Percentiles rank a stretch among this genome's conserved stretches.
Evolutionary conservation across 2,113 vertebrate genomes (phyloP).

Genomic region (Poeciliopsis occidentalis): DNA sequence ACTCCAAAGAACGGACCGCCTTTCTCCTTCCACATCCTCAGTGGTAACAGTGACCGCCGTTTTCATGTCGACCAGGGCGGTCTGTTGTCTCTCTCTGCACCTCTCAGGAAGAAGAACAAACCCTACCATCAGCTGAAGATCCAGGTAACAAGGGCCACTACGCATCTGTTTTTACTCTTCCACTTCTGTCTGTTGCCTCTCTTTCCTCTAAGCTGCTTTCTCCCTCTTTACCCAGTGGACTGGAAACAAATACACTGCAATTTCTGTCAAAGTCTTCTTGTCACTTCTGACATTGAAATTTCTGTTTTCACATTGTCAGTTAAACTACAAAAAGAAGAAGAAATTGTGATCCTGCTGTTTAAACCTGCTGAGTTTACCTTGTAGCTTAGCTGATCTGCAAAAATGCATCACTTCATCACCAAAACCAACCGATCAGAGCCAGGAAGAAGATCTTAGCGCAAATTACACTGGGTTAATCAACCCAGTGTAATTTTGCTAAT

Average conservation of each 20-base stretch:
- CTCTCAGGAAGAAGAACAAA: constrained; percentile 81
- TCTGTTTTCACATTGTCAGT: neutral
- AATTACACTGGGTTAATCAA: no score
- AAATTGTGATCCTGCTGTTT: neutral
- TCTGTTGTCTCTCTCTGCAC: constrained; percentile 84
- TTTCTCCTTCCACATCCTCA: constrained; percentile 88
- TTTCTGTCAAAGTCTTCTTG: neutral
- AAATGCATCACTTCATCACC: no score
- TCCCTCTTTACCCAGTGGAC: neutral
- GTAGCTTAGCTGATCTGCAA: neutral
- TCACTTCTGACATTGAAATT: neutral
- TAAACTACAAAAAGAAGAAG: neutral
- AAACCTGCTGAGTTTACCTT: neutral
- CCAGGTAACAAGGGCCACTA: constrained; percentile 78
- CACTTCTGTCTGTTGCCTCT: neutral
- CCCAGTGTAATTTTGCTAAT: no score
- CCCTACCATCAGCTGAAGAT: constrained; percentile 89
- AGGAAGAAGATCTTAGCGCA: no score
- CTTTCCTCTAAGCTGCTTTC: neutral
- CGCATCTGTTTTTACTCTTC: neutral
- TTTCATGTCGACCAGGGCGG: constrained; percentile 91
- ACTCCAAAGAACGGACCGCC: constrained; percentile 90
- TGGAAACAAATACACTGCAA: neutral
- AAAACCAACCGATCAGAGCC: no score
- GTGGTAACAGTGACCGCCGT: constrained; percentile 86